Evolutionary conservation across 2,888 invertebrate genomes (phyloP).

Genomic region (Syrista parreyssii): DNA sequence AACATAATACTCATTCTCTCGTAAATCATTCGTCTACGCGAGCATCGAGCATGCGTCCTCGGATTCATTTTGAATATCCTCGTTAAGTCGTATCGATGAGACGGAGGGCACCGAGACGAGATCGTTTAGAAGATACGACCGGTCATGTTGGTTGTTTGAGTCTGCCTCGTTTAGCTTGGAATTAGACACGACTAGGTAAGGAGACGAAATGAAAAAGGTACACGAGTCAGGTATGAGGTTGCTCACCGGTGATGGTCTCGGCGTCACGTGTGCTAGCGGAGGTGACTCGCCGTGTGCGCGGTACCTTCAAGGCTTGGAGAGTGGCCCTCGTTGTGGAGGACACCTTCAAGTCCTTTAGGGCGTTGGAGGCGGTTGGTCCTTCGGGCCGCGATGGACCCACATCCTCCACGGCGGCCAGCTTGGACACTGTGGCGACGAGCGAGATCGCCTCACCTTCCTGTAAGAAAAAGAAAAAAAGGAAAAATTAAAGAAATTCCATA

Average conservation of each 20-base stretch:
- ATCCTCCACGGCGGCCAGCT: constrained; percentile 86
- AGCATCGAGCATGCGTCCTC: not conserved
- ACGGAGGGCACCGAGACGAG: not conserved
- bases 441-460: constrained; percentile 65
- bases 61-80: not conserved
- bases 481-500: not conserved
- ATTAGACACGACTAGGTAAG: not conserved
- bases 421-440: constrained; percentile 70
- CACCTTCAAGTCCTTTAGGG: constrained; percentile 43
- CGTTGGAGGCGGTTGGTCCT: constrained; percentile 51
- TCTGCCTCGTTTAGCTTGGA: not conserved
- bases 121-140: not conserved
- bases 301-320: constrained; percentile 61
- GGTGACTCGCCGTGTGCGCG: constrained; percentile 68
- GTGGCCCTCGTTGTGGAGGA: constrained; percentile 61
- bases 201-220: not conserved
- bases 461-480: constrained; percentile 19
- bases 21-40: not conserved
- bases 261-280: constrained; percentile 69
- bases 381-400: constrained; percentile 77
- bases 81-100: not conserved
- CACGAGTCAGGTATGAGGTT: not conserved
- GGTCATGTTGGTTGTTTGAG: not conserved
- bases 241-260: constrained; percentile 78
- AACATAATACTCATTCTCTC: not conserved